phyloP scores from a whole-genome alignment of 2,113 vertebrate species.

The Hymenochirus boettgeri region DNA sequence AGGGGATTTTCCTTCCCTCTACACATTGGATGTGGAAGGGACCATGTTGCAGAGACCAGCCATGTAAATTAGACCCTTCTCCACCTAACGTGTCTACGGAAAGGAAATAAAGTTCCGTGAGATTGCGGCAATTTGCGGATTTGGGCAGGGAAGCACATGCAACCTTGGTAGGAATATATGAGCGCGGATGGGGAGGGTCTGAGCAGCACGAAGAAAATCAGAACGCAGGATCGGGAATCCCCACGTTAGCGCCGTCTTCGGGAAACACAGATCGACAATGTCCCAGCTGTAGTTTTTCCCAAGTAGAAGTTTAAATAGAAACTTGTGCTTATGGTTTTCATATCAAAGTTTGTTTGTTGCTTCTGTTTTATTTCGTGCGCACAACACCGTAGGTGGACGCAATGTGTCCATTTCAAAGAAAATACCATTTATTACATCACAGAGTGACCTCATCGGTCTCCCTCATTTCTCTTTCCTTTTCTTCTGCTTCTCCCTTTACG shows the following conservation, averaged over 20 bases:
- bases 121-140: conserved; percentile 40
- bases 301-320: conserved; percentile 66
- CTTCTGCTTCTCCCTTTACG: conserved; percentile 34
- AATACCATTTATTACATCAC: conserved; percentile 47
- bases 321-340: conserved; percentile 74
- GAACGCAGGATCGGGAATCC: conserved; percentile 2
- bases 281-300: conserved; percentile 46
- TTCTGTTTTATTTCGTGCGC: conserved; percentile 12
- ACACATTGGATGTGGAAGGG: neutral
- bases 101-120: conserved; percentile 34
- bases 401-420: conserved; percentile 50
- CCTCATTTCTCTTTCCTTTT: neutral
- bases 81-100: neutral
- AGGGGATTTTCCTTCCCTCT: neutral
- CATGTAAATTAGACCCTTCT: neutral
- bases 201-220: conserved; percentile 13
- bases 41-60: neutral
- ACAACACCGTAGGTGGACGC: conserved; percentile 49
- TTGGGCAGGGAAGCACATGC: conserved; percentile 52
- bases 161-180: conserved; percentile 24
- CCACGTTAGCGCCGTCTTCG: neutral
- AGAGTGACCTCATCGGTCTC: too few species aligned
- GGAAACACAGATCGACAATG: conserved; percentile 22
- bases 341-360: conserved; percentile 42
- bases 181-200: conserved; percentile 23